These are phyloP conservation scores for Phenganax stokvisi DNA, from an alignment of 92 coral and sea anemone species.

Conservation along the genomic window DNA sequence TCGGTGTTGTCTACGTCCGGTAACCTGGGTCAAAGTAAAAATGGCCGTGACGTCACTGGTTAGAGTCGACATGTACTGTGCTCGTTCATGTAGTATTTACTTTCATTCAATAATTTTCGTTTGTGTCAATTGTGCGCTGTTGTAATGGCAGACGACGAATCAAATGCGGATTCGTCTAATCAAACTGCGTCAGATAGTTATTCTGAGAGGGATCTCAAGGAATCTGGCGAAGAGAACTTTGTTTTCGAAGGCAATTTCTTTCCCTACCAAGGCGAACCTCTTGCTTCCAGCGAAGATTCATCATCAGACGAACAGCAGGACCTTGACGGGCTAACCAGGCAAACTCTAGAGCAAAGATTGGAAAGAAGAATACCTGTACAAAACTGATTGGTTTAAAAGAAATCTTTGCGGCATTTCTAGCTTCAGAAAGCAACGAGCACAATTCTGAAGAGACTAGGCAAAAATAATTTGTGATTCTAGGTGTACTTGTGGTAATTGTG, in stretches of 20 bases:
- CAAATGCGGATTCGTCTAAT: no score
- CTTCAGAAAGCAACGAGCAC: background rate
- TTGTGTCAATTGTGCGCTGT: no score
- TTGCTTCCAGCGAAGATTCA: constrained; percentile 3
- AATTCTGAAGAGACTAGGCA: background rate
- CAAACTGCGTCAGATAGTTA: no score
- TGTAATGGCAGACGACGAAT: no score
- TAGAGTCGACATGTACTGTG: background rate
- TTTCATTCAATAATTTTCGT: no score
- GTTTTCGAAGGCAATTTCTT: background rate
- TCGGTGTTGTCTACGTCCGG: background rate
- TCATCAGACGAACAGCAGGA: background rate
- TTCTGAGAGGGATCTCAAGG: no score
- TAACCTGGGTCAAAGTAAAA: background rate
- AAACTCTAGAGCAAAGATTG: background rate
- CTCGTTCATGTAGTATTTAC: no score
- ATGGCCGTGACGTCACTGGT: constrained; percentile 21
- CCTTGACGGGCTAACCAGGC: background rate
- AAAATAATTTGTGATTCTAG: background rate
- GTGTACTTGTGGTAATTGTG: constrained; percentile 3
- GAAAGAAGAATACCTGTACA: background rate
- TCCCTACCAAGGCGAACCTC: background rate
- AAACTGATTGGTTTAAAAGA: background rate
- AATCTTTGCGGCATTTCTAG: background rate
- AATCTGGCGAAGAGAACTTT: background rate